A percentile compares a stretch with the other conserved stretches of the same genome.
These are phyloP conservation scores for Scomber scombrus DNA, from an alignment of 2,113 vertebrate species.

Conservation along the genomic window DNA sequence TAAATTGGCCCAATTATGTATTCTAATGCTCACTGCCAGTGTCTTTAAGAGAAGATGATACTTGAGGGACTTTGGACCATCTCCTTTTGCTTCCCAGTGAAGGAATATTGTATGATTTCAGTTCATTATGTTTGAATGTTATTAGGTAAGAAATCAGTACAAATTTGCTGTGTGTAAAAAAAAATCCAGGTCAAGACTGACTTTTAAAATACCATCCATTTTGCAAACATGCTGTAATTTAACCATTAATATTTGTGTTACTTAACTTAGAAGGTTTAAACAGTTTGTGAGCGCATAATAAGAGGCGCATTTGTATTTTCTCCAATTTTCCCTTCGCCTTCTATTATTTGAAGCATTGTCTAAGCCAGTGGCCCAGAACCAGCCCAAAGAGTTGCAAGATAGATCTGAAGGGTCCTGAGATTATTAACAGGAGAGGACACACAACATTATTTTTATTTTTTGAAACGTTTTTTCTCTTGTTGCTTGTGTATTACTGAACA, in stretches of 20 bases:
- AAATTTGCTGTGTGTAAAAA: not conserved
- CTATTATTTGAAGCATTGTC: not conserved
- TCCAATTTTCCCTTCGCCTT: not conserved
- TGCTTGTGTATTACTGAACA: too few relatives aligned
- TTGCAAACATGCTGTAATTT: not conserved
- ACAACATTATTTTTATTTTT: not conserved
- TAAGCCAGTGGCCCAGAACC: too few relatives aligned
- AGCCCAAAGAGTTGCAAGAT: not conserved
- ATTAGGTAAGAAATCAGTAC: too few relatives aligned
- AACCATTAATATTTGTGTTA: not conserved
- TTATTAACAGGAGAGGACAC: not conserved
- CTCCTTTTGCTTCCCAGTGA: slow-evolving; percentile 3
- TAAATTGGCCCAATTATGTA: not conserved
- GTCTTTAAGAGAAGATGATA: slow-evolving; percentile 10
- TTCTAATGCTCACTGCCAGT: not conserved
- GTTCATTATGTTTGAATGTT: not conserved
- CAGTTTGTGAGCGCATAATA: not conserved
- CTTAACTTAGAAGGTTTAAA: not conserved
- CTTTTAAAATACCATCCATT: not conserved
- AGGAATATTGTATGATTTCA: not conserved
- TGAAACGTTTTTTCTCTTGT: too few relatives aligned
- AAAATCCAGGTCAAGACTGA: not conserved
- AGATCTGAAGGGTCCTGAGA: not conserved
- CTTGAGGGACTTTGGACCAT: slow-evolving; percentile 1
- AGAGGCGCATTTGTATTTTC: not conserved